A percentile compares a stretch with the other conserved stretches of the same genome.
Evolutionary conservation across 2,888 invertebrate species (phyloP).

Genomic region (Synanthedon andrenaeformis): DNA sequence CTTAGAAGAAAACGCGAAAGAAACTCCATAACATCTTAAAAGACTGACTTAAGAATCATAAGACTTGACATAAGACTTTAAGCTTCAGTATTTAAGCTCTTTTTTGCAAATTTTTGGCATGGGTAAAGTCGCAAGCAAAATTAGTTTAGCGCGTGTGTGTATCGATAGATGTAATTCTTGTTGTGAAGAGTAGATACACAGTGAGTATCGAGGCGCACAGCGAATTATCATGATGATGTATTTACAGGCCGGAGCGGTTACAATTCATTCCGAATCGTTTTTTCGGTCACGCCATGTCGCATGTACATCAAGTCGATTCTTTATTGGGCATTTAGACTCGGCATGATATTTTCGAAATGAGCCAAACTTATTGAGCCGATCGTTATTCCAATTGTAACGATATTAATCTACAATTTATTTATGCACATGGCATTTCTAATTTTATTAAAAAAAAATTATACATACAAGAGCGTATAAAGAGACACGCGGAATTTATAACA

Average conservation of each 20-base stretch:
- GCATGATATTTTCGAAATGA: constrained; percentile 41
- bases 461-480: constrained; percentile 6
- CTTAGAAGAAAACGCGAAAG: no score
- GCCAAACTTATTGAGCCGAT: constrained; percentile 33
- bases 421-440: constrained; percentile 34
- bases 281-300: constrained; percentile 68
- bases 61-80: no score
- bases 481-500: not conserved
- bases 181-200: constrained; percentile 11
- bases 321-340: constrained; percentile 45
- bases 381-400: constrained; percentile 31
- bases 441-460: constrained; percentile 5
- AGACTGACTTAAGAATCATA: no score
- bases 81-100: no score
- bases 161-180: not conserved
- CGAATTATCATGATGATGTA: constrained; percentile 59
- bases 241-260: constrained; percentile 47
- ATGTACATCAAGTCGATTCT: constrained; percentile 57
- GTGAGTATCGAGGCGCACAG: constrained; percentile 30
- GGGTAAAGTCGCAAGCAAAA: no score
- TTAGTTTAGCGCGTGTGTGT: no score
- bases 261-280: constrained; percentile 59
- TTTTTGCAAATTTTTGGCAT: no score
- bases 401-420: constrained; percentile 37
- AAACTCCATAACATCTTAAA: no score